Evolutionary conservation across 2,797 vertebrate genomes (phyloP).

Genomic region (Molothrus aeneus): DNA sequence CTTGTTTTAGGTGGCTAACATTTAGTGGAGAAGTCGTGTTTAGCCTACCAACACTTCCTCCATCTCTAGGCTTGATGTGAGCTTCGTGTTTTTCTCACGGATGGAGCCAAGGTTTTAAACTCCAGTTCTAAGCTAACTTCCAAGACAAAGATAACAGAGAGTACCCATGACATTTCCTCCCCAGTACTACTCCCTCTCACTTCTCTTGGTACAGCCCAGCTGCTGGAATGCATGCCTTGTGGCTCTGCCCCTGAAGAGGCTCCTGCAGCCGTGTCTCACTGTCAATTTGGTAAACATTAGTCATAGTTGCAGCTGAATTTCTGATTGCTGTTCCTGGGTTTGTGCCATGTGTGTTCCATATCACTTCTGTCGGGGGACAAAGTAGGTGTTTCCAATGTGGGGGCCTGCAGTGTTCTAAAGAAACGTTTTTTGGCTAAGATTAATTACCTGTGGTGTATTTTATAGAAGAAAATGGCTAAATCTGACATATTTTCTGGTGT

Average conservation of each 20-base stretch:
- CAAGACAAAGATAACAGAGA: background rate
- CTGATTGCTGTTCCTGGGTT: background rate
- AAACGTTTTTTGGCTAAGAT: background rate
- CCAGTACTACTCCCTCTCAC: background rate
- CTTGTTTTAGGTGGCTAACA: background rate
- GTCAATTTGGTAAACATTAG: slow-evolving; percentile 62
- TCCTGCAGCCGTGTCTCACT: background rate
- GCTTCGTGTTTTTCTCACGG: background rate
- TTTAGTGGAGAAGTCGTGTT: background rate
- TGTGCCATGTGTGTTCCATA: slow-evolving; percentile 37
- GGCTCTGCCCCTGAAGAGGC: background rate
- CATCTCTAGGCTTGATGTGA: background rate
- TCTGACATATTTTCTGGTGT: background rate
- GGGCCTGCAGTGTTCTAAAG: background rate
- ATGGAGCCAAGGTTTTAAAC: background rate
- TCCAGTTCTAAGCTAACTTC: background rate
- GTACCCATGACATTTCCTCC: background rate
- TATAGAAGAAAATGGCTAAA: background rate
- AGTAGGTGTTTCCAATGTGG: background rate
- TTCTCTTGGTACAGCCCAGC: background rate
- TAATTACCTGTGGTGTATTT: background rate
- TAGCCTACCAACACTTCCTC: background rate
- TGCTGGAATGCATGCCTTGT: background rate
- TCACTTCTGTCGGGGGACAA: slow-evolving; percentile 43
- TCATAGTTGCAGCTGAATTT: slow-evolving; percentile 60